Evolutionary conservation across 1,140 invertebrate genomes (phyloP), one percentile per base, ranked within the genome.

Genomic region (Zaprionus ghesquierei): DNA sequence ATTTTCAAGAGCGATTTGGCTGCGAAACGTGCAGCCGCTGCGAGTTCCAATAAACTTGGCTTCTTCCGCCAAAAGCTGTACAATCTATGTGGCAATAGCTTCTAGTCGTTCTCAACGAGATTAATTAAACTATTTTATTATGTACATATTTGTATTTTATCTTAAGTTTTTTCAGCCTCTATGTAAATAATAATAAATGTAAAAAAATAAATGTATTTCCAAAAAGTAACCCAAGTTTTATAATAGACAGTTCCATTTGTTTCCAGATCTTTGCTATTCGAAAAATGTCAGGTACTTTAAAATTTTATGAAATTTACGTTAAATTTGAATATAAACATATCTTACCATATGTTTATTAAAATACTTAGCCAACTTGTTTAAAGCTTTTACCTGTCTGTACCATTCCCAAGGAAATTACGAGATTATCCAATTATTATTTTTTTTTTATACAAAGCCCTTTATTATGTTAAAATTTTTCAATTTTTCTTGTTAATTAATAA

Each of bases 1-100:
- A 74, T 92, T 2, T 95, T 93, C 77, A 94, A 94, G 74, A 86
- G 91, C n/a, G 91, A 94, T 8, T 61, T 82, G 59, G 72, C 69
- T 3, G 70, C 72, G 15, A 69, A 82, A 51, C 55, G 78, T 4
- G 63, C 69, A n/a, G 51, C 18, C 10, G 41, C 35, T 5, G 61
- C 70, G 18, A 44, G 75, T 15, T 71, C 77, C 8, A 61, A 69
- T 23, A 91, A 86, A 38, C n/a, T 91, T 15, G 71, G 86, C 3
- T 69, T 72, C 53, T 91, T 91, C 53, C 77, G 79, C 54, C 90
- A 81, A 23, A 91, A 91, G 64, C n/a, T 91, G 5, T 50, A 61
- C 22, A 77, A 82, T 61, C 61, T 90, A 51, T 70, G 69, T 20
- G 87, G 86, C 69, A 70, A 18, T 23, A 59, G 68, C 55, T n/a